phyloP scores from a whole-genome alignment of 1,140 invertebrate genomes.

The Manduca sexta region DNA sequence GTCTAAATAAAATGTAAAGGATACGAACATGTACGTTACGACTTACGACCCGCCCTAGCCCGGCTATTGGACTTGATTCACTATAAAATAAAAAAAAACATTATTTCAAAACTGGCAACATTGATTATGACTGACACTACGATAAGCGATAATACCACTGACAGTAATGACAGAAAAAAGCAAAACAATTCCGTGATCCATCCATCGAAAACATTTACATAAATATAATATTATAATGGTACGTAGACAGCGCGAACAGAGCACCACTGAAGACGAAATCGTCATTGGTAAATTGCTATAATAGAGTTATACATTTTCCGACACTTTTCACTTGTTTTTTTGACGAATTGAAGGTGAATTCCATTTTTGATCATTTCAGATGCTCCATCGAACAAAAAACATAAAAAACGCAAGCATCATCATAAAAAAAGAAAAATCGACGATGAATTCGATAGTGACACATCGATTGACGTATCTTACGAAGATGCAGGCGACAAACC shows the following conservation, averaged over 20 bases:
- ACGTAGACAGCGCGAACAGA: conserved; percentile 57
- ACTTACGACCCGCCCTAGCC: no score
- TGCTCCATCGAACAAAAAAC: conserved; percentile 56
- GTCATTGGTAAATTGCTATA: conserved; percentile 44
- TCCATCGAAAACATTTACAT: not conserved
- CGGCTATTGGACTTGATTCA: no score
- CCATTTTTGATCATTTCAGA: conserved; percentile 31
- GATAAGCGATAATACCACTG: no score
- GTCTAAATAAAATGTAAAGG: no score
- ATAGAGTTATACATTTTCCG: not conserved
- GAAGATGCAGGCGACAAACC: conserved; percentile 69
- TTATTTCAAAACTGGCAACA: no score
- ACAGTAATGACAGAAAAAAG: no score
- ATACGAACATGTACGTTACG: no score
- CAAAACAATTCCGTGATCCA: no score
- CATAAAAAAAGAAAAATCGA: conserved; percentile 75
- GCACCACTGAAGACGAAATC: conserved; percentile 64
- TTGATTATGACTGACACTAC: no score
- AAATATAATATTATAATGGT: conserved; percentile 48
- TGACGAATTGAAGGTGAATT: not conserved
- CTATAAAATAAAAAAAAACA: no score
- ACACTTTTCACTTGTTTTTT: conserved; percentile 3
- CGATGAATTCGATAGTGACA: conserved; percentile 70
- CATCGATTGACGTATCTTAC: conserved; percentile 67
- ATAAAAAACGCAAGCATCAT: conserved; percentile 81